Conservation (phyloP, 1,140 invertebrate genomes). For the Hypsibius dujardini region DNA sequence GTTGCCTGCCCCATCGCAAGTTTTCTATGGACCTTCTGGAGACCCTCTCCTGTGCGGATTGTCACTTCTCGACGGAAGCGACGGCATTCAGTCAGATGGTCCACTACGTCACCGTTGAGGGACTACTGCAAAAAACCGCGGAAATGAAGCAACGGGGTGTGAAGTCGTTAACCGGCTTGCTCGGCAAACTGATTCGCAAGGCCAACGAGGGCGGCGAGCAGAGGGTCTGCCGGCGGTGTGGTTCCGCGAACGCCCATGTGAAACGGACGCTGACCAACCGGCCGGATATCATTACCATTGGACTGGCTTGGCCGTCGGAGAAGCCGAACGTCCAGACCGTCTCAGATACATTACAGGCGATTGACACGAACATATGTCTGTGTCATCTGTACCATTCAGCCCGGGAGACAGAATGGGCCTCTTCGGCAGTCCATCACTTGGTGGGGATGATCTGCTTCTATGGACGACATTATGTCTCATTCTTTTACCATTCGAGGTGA, state of each 20-base stretch:
- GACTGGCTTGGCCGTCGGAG: conserved; percentile 90
- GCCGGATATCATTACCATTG: conserved; percentile 78
- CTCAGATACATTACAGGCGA: conserved; percentile 65
- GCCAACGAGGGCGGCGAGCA: conserved; percentile 82
- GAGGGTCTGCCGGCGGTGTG: conserved; percentile 50
- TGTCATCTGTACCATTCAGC: conserved; percentile 59
- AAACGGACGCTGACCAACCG: conserved; percentile 67
- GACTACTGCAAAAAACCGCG: conserved; percentile 39
- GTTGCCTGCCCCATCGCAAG: conserved; percentile 82
- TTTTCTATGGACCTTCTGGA: conserved; percentile 89
- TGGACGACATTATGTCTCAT: conserved; percentile 88
- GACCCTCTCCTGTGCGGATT: conserved; percentile 46
- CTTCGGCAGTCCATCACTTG: conserved; percentile 55
- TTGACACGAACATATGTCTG: conserved; percentile 62
- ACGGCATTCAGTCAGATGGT: conserved; percentile 94
- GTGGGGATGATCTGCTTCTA: conserved; percentile 89
- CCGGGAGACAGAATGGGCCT: conserved; percentile 51
- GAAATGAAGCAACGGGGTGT: conserved; percentile 40
- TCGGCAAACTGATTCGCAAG: conserved; percentile 64
- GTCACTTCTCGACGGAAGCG: conserved; percentile 80
- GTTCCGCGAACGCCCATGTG: conserved; percentile 63
- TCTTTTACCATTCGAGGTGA: conserved; percentile 69
- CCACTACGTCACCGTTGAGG: conserved; percentile 63
- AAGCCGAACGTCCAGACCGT: conserved; percentile 71
- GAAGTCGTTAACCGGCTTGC: conserved; percentile 43